Evolutionary conservation across 2,797 vertebrate species (phyloP).

Genomic region (Danio jaintianensis): DNA sequence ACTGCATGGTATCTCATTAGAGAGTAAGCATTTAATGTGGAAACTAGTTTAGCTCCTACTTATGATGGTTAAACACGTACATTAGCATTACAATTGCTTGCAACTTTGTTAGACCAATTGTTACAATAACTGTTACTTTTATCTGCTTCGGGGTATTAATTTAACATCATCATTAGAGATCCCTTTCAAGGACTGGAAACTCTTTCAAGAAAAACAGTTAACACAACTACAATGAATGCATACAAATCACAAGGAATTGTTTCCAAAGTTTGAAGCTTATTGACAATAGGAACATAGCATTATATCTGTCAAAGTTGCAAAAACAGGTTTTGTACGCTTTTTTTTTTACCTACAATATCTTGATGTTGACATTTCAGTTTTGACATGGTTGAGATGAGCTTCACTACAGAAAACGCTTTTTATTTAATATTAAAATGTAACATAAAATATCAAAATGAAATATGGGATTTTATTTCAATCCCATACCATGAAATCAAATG

Average conservation of each 20-base stretch:
- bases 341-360: neutral
- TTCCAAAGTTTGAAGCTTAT: neutral
- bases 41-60: neutral
- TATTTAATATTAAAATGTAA: neutral
- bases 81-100: constrained; percentile 17
- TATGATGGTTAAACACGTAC: constrained; percentile 10
- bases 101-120: constrained; percentile 22
- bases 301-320: too few relatives aligned
- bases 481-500: neutral
- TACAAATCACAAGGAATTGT: neutral
- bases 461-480: neutral
- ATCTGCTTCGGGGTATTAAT: neutral
- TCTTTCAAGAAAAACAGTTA: neutral
- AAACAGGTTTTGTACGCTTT: too few relatives aligned
- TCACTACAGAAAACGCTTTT: neutral
- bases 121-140: neutral
- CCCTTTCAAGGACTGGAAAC: neutral
- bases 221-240: neutral
- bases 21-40: neutral
- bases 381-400: neutral
- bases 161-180: constrained; percentile 19
- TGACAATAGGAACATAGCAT: too few relatives aligned
- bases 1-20: neutral
- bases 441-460: too few relatives aligned
- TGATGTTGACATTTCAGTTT: neutral